These are phyloP conservation scores for Anoplopoma fimbria DNA, from an alignment of 2,113 vertebrate genomes.

Conservation along the genomic window DNA sequence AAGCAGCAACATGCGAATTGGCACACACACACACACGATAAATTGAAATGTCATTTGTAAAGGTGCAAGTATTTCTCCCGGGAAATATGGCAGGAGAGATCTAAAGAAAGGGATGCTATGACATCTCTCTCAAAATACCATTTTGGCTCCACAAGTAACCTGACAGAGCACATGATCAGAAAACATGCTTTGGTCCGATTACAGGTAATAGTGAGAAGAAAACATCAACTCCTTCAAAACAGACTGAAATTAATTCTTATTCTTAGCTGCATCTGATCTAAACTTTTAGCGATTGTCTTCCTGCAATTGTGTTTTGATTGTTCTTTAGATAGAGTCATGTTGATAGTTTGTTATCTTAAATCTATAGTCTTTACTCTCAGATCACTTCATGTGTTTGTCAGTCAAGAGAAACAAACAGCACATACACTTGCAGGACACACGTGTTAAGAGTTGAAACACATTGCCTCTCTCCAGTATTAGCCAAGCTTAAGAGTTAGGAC, in stretches of 20 bases:
- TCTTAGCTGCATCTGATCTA: slow-evolving; percentile 4
- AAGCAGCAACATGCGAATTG: slow-evolving; percentile 14
- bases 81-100: slow-evolving; percentile 61
- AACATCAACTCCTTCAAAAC: neutral
- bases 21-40: slow-evolving; percentile 6
- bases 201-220: slow-evolving; percentile 6
- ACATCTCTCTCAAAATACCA: slow-evolving; percentile 46
- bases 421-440: neutral
- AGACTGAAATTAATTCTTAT: neutral
- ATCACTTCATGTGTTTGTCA: neutral
- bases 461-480: neutral
- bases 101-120: slow-evolving; percentile 37
- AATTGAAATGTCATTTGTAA: slow-evolving; percentile 67
- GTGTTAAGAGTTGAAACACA: neutral
- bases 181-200: slow-evolving; percentile 8
- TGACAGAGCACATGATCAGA: slow-evolving; percentile 33
- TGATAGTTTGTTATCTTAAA: neutral
- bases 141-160: slow-evolving; percentile 42
- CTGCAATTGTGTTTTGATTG: neutral
- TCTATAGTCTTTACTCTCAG: neutral
- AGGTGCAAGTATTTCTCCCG: slow-evolving; percentile 59
- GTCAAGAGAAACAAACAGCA: neutral
- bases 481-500: neutral
- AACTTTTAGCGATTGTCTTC: neutral
- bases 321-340: slow-evolving; percentile 4